Evolutionary conservation across 2,113 vertebrate species (phyloP), one percentile per base, ranked within the genome.

Genomic region (Heteronetta atricapilla): DNA sequence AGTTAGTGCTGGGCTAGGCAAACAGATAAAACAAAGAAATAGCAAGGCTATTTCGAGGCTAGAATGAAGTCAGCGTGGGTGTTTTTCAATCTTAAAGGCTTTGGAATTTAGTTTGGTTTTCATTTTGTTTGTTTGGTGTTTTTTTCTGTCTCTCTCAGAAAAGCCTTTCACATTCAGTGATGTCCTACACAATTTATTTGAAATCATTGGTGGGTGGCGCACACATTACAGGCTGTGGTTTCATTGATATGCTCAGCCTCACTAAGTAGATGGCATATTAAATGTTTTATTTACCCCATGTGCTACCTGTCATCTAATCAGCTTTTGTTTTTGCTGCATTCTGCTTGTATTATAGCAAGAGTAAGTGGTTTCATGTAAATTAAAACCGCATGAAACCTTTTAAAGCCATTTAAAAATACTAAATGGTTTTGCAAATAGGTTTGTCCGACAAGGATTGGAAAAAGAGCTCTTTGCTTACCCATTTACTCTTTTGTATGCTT

Each of bases 281-380:
- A 97, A 94, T 93, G 77, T 95, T 97, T 94, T 95, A 86, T 93
- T 97, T 96, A 94, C 94, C 90, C 90, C 12, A 8, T 91, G 72
- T 75, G 81, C 93, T 97, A 94, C 89, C 83, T 96, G 84, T 94
- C 93, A 86, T 89, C 95, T 97, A 97, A 94, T 95, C 95, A 91
- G 60, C 80, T 95, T 97, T 97, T 96, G 93, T 74, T 95, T 97
- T 89, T 96, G 76, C 89, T 97, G 76, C 64, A 75, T 96, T 97
- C 72, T 73, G 26, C 88, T 70, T 88, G 69, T 70, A 58, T 95
- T 95, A 91, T 90, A 81, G 78, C 77, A 83, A 94, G 94, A 97
- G 42, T 82, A 96, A 97, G 85, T 93, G 94, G 86, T 86, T 96
- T 93, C 74, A 77, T 96, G 74, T 89, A 96, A 97, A 97, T 97